Evolutionary conservation across 2,888 invertebrate genomes (phyloP).

Genomic region (Drosophila bunnanda): DNA sequence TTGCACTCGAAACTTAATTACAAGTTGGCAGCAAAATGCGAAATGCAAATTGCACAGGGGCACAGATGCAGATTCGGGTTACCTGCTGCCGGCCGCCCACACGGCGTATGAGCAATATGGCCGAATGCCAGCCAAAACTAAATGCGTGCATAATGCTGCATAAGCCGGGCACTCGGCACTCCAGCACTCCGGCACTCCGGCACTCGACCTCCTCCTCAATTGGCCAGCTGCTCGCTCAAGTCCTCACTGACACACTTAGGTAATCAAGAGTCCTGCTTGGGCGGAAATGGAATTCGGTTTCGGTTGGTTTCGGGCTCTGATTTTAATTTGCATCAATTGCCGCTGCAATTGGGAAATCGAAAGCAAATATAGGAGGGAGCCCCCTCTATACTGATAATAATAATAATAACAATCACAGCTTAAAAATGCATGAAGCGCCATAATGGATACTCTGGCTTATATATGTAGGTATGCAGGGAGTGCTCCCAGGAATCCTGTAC

Average conservation of each 20-base stretch:
- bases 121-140: slow-evolving; percentile 54
- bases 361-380: slow-evolving; percentile 9
- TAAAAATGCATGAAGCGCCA: slow-evolving; percentile 26
- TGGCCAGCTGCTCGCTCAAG: background rate
- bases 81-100: slow-evolving; percentile 38
- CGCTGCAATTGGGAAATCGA: slow-evolving; percentile 53
- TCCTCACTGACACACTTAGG: slow-evolving; percentile 70
- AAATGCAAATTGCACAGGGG: slow-evolving; percentile 37
- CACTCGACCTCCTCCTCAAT: background rate
- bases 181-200: background rate
- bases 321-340: slow-evolving; percentile 79
- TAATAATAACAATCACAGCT: background rate
- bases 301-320: slow-evolving; percentile 74
- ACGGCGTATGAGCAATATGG: slow-evolving; percentile 70
- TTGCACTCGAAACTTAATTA: slow-evolving; percentile 77
- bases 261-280: slow-evolving; percentile 77
- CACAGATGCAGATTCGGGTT: slow-evolving; percentile 49
- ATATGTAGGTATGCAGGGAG: background rate
- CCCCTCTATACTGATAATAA: background rate
- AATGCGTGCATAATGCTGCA: slow-evolving; percentile 60
- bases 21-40: slow-evolving; percentile 61
- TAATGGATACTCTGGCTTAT: background rate
- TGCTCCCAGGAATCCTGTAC: slow-evolving; percentile 1
- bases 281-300: slow-evolving; percentile 78
- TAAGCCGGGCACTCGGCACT: slow-evolving; percentile 26